Percentiles rank a stretch among this genome's conserved stretches.
These are phyloP conservation scores for Ectemnius continuus DNA, from an alignment of 2,888 invertebrate species.

Conservation along the genomic window DNA sequence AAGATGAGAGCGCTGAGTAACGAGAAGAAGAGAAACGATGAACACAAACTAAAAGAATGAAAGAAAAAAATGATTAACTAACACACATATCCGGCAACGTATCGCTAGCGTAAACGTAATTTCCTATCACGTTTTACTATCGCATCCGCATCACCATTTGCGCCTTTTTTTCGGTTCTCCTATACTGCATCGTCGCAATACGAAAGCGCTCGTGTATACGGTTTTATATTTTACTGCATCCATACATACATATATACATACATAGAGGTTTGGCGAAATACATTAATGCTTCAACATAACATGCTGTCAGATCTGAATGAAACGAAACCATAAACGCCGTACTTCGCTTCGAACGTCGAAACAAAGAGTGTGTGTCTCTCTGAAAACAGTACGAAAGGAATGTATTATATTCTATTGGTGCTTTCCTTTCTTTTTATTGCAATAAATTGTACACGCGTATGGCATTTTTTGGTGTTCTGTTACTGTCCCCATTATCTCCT, in stretches of 20 bases:
- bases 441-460: neutral
- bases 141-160: slow-evolving; percentile 58
- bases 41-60: slow-evolving; percentile 28
- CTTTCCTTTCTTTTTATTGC: slow-evolving; percentile 1
- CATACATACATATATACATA: slow-evolving; percentile 23
- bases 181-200: slow-evolving; percentile 42
- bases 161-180: slow-evolving; percentile 47
- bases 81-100: slow-evolving; percentile 40
- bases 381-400: slow-evolving; percentile 26
- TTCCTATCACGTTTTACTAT: slow-evolving; percentile 31
- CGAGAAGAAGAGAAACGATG: slow-evolving; percentile 14
- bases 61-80: slow-evolving; percentile 25
- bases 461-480: too few relatives aligned
- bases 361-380: neutral
- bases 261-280: slow-evolving; percentile 22
- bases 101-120: slow-evolving; percentile 44
- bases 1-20: slow-evolving; percentile 13
- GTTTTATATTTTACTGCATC: slow-evolving; percentile 17
- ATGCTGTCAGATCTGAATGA: neutral
- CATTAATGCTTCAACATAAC: slow-evolving; percentile 19
- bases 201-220: slow-evolving; percentile 14
- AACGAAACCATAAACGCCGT: slow-evolving; percentile 11
- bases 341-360: neutral
- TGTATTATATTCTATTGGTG: slow-evolving; percentile 23
- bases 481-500: too few relatives aligned